Evolutionary conservation across 2,888 invertebrate genomes (phyloP), one percentile per base, ranked within the genome.

Genomic region (Nomada flava): DNA sequence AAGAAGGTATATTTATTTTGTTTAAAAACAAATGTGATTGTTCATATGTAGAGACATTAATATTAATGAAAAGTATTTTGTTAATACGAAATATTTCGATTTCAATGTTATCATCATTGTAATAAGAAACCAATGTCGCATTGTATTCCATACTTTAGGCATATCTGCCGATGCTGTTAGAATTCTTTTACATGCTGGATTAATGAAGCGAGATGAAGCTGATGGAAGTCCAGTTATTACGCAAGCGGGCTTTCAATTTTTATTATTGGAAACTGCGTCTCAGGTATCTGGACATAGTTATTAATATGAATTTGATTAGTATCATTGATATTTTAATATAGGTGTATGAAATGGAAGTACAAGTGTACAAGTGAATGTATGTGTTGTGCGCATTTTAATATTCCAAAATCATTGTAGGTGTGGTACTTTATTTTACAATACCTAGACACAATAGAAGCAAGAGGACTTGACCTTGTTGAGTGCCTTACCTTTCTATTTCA

Each of bases 361-460:
- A 36, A 36, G 36, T 36, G 36, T 36, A 7, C 7, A 36, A 36
- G 36, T 36, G 36, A 7, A 7, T 69, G 55, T 59, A n/a, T 73
- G 50, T 23, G 44, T 55, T 60, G 42, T 44, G 29, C 67, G 20
- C 57, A 23, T 26, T 26, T 50, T 57, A 59, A 68, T 76, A 11
- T n/a, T 62, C 68, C 26, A 55, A 50, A 63, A 59, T 9, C 57
- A 15, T 82, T 76, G 26, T 64, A 93, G 93, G 97, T 99, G 55
- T 99, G 99, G 99, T 97, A 98, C 94, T 99, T 99, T 94, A 97
- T 99, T 91, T 96, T 99, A 42, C 98, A 99, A 93, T 99, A 99
- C 94, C 95, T 99, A 83, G 98, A 98, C 91, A 98, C 98, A 0
- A 98, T 98, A 9, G 97, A 98, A 94, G 96, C 96, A 87, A 95